Percentiles rank a stretch among this genome's conserved stretches.
Conservation (phyloP, 2,797 vertebrate species). For the Apodemus agrarius region DNA sequence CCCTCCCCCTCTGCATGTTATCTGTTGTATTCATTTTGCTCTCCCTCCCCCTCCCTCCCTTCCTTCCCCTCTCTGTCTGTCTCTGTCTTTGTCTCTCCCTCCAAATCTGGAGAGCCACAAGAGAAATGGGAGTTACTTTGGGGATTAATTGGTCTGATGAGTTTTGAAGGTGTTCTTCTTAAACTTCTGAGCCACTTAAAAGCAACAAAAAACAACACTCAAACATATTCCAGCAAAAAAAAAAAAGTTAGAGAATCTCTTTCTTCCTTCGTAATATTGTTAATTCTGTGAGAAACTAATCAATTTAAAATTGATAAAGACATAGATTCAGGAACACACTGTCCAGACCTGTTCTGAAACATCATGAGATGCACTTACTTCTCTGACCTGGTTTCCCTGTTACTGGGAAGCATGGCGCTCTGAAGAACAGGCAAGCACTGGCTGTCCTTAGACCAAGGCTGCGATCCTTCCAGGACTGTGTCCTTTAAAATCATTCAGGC, state of each 20-base stretch:
- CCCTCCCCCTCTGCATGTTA: no score
- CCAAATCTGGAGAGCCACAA: conserved; percentile 20
- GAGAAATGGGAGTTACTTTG: conserved; percentile 62
- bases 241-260: background rate
- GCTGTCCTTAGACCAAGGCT: background rate
- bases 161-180: conserved; percentile 52
- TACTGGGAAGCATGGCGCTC: background rate
- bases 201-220: no score
- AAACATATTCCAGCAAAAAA: background rate
- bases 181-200: background rate
- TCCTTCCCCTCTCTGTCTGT: no score
- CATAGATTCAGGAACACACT: background rate
- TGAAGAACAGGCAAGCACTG: background rate
- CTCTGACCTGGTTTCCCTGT: background rate
- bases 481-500: background rate
- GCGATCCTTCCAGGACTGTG: background rate
- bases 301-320: conserved; percentile 17
- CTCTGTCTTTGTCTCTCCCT: no score
- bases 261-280: background rate
- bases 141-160: conserved; percentile 52
- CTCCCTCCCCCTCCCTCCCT: no score
- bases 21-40: background rate
- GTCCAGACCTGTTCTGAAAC: background rate
- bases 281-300: conserved; percentile 18
- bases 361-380: background rate